Conservation (phyloP, 2,797 vertebrate species). For the Mus caroli region DNA sequence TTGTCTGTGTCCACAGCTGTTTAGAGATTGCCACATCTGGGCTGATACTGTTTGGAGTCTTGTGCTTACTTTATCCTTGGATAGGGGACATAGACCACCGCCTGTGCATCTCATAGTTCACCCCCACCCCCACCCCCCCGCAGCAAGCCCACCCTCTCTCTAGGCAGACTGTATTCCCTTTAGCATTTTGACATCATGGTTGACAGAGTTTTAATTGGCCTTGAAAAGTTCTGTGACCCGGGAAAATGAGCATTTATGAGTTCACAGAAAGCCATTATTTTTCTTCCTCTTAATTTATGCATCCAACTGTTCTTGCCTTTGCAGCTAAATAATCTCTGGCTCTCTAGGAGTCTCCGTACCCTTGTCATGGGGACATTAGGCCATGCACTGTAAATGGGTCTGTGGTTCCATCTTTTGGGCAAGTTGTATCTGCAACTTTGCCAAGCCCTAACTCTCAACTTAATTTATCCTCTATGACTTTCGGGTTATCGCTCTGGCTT, state of each 20-base stretch:
- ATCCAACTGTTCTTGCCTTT: slow-evolving; percentile 14
- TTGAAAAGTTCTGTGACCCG: slow-evolving; percentile 74
- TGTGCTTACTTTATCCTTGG: not conserved
- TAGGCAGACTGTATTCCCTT: not conserved
- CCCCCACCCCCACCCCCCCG: too few relatives aligned
- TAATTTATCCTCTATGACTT: not conserved
- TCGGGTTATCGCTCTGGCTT: not conserved
- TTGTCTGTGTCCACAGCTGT: not conserved
- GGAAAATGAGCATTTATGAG: slow-evolving; percentile 73
- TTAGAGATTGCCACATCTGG: not conserved
- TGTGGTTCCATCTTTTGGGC: not conserved
- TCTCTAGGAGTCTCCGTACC: not conserved
- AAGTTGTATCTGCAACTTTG: not conserved
- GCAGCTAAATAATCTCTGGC: not conserved
- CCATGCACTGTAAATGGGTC: not conserved
- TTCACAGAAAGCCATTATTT: slow-evolving; percentile 74
- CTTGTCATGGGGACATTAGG: slow-evolving; percentile 54
- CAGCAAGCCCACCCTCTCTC: not conserved
- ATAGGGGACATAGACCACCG: not conserved
- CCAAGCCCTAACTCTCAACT: not conserved
- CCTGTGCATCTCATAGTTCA: not conserved
- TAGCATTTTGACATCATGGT: slow-evolving; percentile 45
- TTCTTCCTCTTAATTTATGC: slow-evolving; percentile 78
- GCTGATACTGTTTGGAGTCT: not conserved
- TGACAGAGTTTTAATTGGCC: slow-evolving; percentile 77